phyloP scores from a whole-genome alignment of 2,888 invertebrate genomes.

The Pocota personata region DNA sequence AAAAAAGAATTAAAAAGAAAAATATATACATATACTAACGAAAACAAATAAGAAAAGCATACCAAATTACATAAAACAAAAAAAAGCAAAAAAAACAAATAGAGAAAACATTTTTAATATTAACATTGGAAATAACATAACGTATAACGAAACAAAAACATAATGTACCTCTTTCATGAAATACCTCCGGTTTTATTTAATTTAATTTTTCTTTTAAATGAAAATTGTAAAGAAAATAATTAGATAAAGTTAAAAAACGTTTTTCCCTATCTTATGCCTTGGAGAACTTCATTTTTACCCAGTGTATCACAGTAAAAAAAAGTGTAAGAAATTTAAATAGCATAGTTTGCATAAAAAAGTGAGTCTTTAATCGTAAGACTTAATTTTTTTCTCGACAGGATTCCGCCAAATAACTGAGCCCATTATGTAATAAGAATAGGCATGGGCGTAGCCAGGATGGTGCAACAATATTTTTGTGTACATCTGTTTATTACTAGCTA shows the following conservation, averaged over 20 bases:
- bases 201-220: not conserved
- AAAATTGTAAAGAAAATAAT: not conserved
- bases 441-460: too few species aligned
- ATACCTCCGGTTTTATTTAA: conserved; percentile 49
- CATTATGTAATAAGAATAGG: too few species aligned
- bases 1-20: too few species aligned
- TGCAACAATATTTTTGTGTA: too few species aligned
- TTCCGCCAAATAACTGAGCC: too few species aligned
- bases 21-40: conserved; percentile 38
- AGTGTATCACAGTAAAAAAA: not conserved
- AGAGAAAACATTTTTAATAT: conserved; percentile 31
- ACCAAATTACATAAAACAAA: conserved; percentile 12
- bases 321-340: too few species aligned
- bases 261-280: not conserved
- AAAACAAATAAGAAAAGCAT: conserved; percentile 53
- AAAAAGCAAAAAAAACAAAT: not conserved
- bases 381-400: too few species aligned
- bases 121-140: conserved; percentile 48
- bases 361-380: too few species aligned
- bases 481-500: too few species aligned
- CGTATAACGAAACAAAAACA: conserved; percentile 60
- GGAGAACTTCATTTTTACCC: not conserved
- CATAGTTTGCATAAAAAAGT: too few species aligned
- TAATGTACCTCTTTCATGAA: conserved; percentile 62
- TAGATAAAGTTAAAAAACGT: not conserved